Evolutionary conservation across 2,113 vertebrate species (phyloP).

Genomic region (Ibidorhyncha struthersii): DNA sequence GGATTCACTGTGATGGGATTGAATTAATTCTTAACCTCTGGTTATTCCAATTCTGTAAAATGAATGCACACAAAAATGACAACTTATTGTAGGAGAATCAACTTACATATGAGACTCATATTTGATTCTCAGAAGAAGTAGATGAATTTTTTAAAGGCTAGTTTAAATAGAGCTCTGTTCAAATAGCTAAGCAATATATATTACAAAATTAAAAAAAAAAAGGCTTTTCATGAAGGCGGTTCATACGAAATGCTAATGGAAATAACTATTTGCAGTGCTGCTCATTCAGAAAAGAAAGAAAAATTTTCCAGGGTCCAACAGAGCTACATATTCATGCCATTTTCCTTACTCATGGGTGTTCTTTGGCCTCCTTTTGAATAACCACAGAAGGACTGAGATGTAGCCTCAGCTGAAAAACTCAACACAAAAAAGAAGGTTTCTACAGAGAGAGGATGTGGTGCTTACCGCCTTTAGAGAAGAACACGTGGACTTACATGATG

Average conservation of each 20-base stretch:
- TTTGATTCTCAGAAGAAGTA: not conserved
- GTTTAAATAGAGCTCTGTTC: not conserved
- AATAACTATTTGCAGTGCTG: not conserved
- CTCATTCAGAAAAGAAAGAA: not conserved
- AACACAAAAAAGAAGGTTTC: not conserved
- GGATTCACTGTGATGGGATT: not conserved
- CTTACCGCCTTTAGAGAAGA: not conserved
- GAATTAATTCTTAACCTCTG: not conserved
- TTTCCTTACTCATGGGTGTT: not conserved
- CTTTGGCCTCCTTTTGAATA: not conserved
- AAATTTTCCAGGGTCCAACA: not conserved
- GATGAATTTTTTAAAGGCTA: not conserved
- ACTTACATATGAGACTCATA: not conserved
- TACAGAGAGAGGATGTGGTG: not conserved
- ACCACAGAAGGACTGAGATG: not conserved
- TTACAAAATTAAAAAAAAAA: not conserved
- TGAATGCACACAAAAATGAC: not conserved
- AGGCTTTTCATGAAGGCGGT: not conserved
- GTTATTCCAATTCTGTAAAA: not conserved
- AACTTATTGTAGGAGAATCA: not conserved
- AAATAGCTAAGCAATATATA: not conserved
- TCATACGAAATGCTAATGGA: not conserved
- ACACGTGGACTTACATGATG: not conserved
- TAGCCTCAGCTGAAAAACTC: not conserved
- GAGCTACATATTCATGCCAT: not conserved